Evolutionary conservation across 2,113 vertebrate species (phyloP), one percentile per base, ranked within the genome.

Genomic region (Indicator indicator): DNA sequence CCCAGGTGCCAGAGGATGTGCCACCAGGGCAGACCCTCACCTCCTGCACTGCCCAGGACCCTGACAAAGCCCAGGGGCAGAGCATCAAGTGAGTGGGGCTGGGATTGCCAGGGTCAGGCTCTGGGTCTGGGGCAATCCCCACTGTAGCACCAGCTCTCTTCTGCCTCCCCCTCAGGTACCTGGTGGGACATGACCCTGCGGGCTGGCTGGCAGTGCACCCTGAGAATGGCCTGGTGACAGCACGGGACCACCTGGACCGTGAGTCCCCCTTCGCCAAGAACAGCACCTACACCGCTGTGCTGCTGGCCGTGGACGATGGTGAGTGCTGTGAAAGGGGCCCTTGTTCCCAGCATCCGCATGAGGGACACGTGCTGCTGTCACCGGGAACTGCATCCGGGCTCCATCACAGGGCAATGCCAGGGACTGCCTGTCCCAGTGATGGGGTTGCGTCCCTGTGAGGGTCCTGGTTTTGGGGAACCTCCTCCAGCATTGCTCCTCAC

Each of bases 251-350:
- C 9, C 96, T 99, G 96, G 99, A 99, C 96, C 97, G 99, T 9
- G 99, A 99, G 89, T 98, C 98, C 3, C 26, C 12, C 46, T 98
- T 98, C 3, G 95, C 98, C 69, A 98, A 84, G 76, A 95, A 98
- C 74, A 72, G 97, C 60, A 97, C 97, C 94, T 99, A 99, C 38
- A 73, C 58, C 1, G 98, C 98, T 5, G 18, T 97, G 11, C 97
- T 99, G 77, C 95, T 98, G 83, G 99, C 98, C 0, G 95, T 94
- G 18, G 99, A 99, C 3, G 85, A 99, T 46, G 99, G 99, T 99
- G 97, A 97, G 77, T 11, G 46, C 74, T 6, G 13, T 85, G 68
- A 94, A 96, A 95, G 54, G 60, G 16, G 60, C 59, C 72, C 68
- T 95, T 96, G 94, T 96, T 92, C 60, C 60, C 9, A 2, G 7